Base-by-base conservation (phyloP, 1,140 invertebrate species). In the Drosophila serrata region DNA sequence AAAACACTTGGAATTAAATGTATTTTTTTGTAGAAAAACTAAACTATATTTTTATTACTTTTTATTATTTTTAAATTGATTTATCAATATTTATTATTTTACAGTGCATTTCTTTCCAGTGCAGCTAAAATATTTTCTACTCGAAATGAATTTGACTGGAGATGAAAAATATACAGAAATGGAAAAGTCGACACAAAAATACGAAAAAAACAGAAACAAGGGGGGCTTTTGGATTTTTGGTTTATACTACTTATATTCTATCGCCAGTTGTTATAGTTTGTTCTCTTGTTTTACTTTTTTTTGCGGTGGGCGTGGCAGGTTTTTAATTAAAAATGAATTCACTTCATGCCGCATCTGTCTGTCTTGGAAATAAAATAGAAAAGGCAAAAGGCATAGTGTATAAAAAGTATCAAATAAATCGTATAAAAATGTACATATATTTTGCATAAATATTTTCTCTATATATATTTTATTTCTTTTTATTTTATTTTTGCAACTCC, bases 281-380 rank as follows among this genome's bases (percentile, higher is more conserved):
- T 22, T 49, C 19, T 24, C 46, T 29, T 45, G 40, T 22, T 56
- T 68, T 31, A n/a, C 22, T 51, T 57, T 53, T 31, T 53, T 62
- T 69, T 39, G 64, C 33, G 67, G 48, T 69, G 67, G 48, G 39
- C 40, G 33, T 56, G 49, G 40, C 63, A 27, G 45, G 35, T 72
- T 72, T 72, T 72, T 72, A 72, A 72, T 72, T 72, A 72, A 72
- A 72, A 72, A 70, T 33, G 51, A 70, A 72, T 70, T 48, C 51
- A 70, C 42, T 51, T 70, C 35, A 19, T 35, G 49, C 48, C 49
- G 49, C 68, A 72, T n/a, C 43, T 35, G 49, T 39, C 42, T 72
- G 68, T 57, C 49, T 69, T 27, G 11, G n/a, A 33, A 65, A 55
- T 37, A 22, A 53, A 37, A 37, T 43, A 69, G 29, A 42, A 69